Conservation (phyloP, 2,113 vertebrate genomes). For the Corythoichthys intestinalis region DNA sequence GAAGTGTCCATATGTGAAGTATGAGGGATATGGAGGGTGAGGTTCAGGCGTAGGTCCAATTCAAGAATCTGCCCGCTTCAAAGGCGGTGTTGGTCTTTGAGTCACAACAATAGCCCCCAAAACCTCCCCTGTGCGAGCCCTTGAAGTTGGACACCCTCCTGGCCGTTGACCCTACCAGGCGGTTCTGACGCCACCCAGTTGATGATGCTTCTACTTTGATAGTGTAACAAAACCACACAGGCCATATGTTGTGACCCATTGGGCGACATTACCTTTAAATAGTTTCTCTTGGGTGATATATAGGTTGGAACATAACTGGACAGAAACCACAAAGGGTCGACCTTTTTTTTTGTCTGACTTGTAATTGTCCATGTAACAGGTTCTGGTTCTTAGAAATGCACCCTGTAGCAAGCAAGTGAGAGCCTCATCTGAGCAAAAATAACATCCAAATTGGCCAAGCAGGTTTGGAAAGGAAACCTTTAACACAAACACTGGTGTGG, state of each 20-base stretch:
- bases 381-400: neutral
- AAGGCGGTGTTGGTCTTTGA: neutral
- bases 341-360: neutral
- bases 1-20: conserved; percentile 1
- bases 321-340: neutral
- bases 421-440: neutral
- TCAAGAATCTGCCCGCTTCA: neutral
- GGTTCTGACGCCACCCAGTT: neutral
- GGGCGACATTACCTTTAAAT: neutral
- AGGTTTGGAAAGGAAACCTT: neutral
- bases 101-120: neutral
- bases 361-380: conserved; percentile 1
- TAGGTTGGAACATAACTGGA: neutral
- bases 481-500: too few species aligned
- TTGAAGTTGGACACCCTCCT: neutral
- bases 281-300: neutral
- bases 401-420: neutral
- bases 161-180: neutral
- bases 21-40: neutral
- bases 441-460: neutral
- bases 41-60: conserved; percentile 1
- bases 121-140: neutral
- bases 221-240: neutral
- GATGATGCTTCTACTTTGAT: neutral
- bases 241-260: neutral